Conservation (phyloP, 2,113 vertebrate species). For the Carollia perspicillata region DNA sequence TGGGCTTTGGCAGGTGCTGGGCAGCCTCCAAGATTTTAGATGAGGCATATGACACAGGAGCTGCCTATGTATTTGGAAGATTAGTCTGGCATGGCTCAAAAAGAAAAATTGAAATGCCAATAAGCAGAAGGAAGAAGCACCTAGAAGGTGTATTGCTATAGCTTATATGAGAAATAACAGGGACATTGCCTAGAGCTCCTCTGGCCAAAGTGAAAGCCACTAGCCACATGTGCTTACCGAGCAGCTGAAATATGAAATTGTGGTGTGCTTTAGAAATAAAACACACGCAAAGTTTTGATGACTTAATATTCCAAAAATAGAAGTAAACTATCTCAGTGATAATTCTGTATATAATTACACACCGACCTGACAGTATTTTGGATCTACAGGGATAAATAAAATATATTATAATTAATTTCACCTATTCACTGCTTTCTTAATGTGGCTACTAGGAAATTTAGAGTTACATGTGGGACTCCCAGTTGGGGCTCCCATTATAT, state of each 20-base stretch:
- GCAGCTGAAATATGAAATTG: neutral
- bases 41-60: neutral
- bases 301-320: neutral
- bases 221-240: no score
- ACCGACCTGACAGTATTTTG: neutral
- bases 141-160: neutral
- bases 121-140: neutral
- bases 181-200: neutral
- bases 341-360: neutral
- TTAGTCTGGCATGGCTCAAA: neutral
- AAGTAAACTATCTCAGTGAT: neutral
- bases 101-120: neutral
- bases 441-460: neutral
- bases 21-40: neutral
- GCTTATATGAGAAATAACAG: neutral
- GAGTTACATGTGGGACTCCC: neutral
- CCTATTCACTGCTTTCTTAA: neutral
- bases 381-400: neutral
- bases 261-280: neutral
- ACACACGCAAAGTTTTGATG: neutral
- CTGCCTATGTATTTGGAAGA: neutral
- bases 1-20: neutral
- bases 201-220: neutral
- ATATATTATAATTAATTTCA: neutral
- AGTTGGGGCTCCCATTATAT: neutral